Evolutionary conservation across 2,888 invertebrate genomes (phyloP).

Genomic region (Cantharis lateralis): DNA sequence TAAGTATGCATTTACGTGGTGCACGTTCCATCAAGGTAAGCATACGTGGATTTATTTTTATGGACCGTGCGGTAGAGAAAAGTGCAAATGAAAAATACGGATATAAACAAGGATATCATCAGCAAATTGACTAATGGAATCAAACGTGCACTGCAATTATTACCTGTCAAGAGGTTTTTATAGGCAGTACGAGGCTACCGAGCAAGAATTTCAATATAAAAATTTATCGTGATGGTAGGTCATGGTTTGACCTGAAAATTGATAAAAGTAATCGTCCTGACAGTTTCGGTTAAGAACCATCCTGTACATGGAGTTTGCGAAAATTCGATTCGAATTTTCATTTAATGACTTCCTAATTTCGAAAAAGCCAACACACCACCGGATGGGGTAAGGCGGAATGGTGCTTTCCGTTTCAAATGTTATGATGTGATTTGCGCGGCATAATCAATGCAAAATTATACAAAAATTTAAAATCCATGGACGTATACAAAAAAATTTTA

Average conservation of each 20-base stretch:
- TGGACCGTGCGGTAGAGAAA: conserved; percentile 23
- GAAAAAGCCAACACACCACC: not conserved
- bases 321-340: not conserved
- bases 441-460: not conserved
- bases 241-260: not conserved
- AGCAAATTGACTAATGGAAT: conserved; percentile 26
- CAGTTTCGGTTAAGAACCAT: not conserved
- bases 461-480: not conserved
- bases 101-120: conserved; percentile 31
- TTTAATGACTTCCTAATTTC: not conserved
- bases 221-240: not conserved
- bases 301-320: not conserved
- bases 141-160: conserved; percentile 36
- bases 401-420: not conserved
- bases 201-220: conserved; percentile 17
- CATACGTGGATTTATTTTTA: conserved; percentile 40
- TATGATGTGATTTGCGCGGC: not conserved
- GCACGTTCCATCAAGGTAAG: conserved; percentile 34
- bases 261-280: too few species aligned
- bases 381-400: not conserved
- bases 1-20: conserved; percentile 17
- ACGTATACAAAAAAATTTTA: conserved; percentile 5
- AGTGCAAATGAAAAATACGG: conserved; percentile 24
- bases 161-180: conserved; percentile 16
- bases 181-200: conserved; percentile 24